Evolutionary conservation across 2,888 invertebrate species (phyloP).

Genomic region (Escarpia spicata): DNA sequence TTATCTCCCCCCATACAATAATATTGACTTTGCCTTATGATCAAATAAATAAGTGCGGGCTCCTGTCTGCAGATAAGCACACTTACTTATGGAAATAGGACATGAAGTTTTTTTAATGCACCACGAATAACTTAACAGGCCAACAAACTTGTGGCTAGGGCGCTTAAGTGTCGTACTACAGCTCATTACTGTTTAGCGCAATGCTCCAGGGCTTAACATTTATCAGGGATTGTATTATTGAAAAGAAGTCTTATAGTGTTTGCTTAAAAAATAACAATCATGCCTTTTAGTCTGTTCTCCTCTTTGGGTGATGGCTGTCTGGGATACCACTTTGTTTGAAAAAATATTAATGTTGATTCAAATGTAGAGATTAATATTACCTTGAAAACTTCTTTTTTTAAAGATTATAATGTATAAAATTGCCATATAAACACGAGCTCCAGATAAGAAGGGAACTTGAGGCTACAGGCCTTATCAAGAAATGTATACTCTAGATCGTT

Average conservation of each 20-base stretch:
- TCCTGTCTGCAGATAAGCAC: neutral
- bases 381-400: neutral
- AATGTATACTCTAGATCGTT: too few relatives aligned
- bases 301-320: neutral
- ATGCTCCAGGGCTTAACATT: neutral
- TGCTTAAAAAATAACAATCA: neutral
- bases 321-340: neutral
- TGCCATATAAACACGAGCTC: too few relatives aligned
- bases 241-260: neutral
- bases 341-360: neutral
- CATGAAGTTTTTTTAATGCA: neutral
- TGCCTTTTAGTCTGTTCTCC: neutral
- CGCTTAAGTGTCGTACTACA: neutral
- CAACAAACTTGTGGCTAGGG: neutral
- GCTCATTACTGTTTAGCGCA: neutral
- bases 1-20: constrained; percentile 3
- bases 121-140: neutral
- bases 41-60: neutral
- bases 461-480: too few relatives aligned
- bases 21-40: neutral
- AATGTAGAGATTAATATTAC: neutral
- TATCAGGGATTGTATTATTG: neutral
- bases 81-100: neutral
- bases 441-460: too few relatives aligned
- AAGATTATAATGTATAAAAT: too few relatives aligned